phyloP scores from a whole-genome alignment of 2,113 vertebrate genomes.

The Gasterosteus nipponicus region DNA sequence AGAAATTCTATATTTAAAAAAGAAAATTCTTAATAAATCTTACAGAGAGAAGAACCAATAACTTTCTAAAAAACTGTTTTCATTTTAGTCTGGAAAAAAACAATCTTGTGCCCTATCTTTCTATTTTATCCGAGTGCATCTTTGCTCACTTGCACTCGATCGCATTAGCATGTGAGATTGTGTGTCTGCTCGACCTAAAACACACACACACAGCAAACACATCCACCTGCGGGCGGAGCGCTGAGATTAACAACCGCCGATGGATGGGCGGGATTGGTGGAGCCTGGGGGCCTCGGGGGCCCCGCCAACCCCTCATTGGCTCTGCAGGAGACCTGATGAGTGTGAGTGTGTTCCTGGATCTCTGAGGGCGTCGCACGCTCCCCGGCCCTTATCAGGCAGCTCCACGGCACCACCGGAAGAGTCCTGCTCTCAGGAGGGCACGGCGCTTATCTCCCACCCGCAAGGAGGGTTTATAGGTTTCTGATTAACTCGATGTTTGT shows the following conservation, averaged over 20 bases:
- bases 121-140: slow-evolving; percentile 8
- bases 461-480: slow-evolving; percentile 79
- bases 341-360: slow-evolving; percentile 33
- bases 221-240: slow-evolving; percentile 65
- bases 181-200: not conserved
- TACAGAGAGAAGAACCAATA: not conserved
- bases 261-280: slow-evolving; percentile 70
- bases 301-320: slow-evolving; percentile 53
- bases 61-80: not conserved
- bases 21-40: not conserved
- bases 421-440: slow-evolving; percentile 77
- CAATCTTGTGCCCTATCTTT: slow-evolving; percentile 4
- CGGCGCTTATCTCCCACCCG: slow-evolving; percentile 78
- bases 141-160: not conserved
- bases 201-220: not conserved
- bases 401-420: slow-evolving; percentile 78
- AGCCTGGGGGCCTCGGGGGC: slow-evolving; percentile 55
- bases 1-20: not conserved
- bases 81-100: not conserved
- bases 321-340: slow-evolving; percentile 39
- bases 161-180: slow-evolving; percentile 14
- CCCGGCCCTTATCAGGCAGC: slow-evolving; percentile 79
- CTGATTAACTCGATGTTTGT: slow-evolving; percentile 72
- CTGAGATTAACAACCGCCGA: slow-evolving; percentile 73
- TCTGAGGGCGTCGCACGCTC: slow-evolving; percentile 69